A percentile compares a stretch with the other conserved stretches of the same genome.
Evolutionary conservation across 1,140 invertebrate genomes (phyloP).

Genomic region (Pteromalus puparum): DNA sequence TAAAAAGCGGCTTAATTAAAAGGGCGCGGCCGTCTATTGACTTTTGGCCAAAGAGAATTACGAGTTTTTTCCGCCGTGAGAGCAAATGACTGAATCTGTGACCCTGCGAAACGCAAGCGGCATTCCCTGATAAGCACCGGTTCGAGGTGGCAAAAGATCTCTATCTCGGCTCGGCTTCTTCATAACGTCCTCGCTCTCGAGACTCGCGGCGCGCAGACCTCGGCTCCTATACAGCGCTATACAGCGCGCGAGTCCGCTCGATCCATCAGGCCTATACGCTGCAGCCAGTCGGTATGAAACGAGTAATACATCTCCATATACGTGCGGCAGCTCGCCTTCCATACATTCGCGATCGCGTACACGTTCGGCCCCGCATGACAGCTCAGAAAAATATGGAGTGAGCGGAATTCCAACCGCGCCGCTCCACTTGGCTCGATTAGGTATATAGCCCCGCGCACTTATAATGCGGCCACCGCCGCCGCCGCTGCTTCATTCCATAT

Average conservation of each 20-base stretch:
- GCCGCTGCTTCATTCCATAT: slow-evolving; percentile 62
- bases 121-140: background rate
- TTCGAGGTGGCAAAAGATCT: slow-evolving; percentile 17
- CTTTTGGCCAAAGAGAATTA: slow-evolving; percentile 13
- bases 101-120: background rate
- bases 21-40: slow-evolving; percentile 41
- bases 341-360: background rate
- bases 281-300: slow-evolving; percentile 37
- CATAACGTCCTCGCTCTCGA: background rate
- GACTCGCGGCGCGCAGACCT: background rate
- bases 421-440: slow-evolving; percentile 65
- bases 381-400: slow-evolving; percentile 60
- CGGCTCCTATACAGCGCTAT: too few species aligned
- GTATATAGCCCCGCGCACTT: slow-evolving; percentile 52
- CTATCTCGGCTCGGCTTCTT: background rate
- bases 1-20: slow-evolving; percentile 49
- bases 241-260: slow-evolving; percentile 1
- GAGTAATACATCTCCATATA: slow-evolving; percentile 38
- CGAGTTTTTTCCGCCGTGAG: background rate
- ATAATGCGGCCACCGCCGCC: slow-evolving; percentile 49
- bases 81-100: background rate
- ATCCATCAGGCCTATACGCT: background rate
- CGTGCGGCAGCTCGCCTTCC: slow-evolving; percentile 11
- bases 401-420: slow-evolving; percentile 35
- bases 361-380: slow-evolving; percentile 46